Evolutionary conservation across 2,888 invertebrate species (phyloP), one percentile per base, ranked within the genome.

Genomic region (Cephus pulcher): DNA sequence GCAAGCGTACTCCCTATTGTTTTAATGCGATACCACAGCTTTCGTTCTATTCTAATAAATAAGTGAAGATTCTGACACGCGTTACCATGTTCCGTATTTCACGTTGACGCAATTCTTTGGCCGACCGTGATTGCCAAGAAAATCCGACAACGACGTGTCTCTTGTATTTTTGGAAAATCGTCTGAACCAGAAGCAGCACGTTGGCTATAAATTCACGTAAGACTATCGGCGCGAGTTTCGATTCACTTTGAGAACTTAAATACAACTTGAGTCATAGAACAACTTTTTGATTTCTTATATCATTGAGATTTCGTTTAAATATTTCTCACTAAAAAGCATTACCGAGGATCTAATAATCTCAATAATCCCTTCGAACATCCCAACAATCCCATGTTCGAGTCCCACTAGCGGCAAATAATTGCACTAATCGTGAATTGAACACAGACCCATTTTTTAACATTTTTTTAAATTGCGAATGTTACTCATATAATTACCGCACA

Each of bases 121-220:
- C 84, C 76, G 32, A 83, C 80, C 79, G 81, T 81, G 82, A 83
- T 80, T 87, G 87, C 88, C 87, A 88, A 88, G 86, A 88, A 87
- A 84, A 88, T 83, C 78, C 82, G 79, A 85, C 81, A 80, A 77
- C 78, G 83, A 83, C 84, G 83, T 81, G 85, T 81, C 86, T 86
- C 85, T 84, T 82, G 86, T 82, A 83, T 88, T 88, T 87, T 86
- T 71, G 83, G 87, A 88, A 87, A 87, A 87, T 87, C 83, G 85
- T 88, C 87, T 86, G 82, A 83, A 83, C 79, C 71, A 32, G 15
- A 33, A 71, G 32, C 12, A 71, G 71, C 71, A 32, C 32, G 71
- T 32, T 56, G 23, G 56, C 56, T 56, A 56, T 56, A 56, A 56
- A 56, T 56, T 56, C 23, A 23, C 56, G 23, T 2, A 56, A 56